A percentile compares a stretch with the other conserved stretches of the same genome.
phyloP scores from a whole-genome alignment of 2,888 invertebrate species.

The Athalia cordata region DNA sequence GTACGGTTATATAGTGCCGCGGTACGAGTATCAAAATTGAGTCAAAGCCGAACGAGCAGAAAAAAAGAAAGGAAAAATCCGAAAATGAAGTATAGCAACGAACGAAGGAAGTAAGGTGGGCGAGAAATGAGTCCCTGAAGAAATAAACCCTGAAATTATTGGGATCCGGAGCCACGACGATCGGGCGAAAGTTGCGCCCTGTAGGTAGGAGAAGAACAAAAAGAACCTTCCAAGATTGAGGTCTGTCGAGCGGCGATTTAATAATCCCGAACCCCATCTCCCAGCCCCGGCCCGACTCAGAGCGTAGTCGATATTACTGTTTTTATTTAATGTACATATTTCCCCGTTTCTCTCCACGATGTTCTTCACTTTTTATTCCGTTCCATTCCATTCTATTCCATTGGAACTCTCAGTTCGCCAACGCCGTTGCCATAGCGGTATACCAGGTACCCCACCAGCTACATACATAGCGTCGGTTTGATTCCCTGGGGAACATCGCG shows the following conservation, averaged over 20 bases:
- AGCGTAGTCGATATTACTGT: conserved; percentile 38
- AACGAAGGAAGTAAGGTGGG: background rate
- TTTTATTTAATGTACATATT: conserved; percentile 43
- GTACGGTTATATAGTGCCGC: background rate
- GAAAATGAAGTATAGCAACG: background rate
- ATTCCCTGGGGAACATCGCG: conserved; percentile 31
- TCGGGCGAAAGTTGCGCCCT: conserved; percentile 4
- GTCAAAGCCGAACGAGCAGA: conserved; percentile 12
- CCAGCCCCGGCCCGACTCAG: background rate
- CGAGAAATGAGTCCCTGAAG: conserved; percentile 28
- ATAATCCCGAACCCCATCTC: conserved; percentile 39
- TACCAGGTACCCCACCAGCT: background rate
- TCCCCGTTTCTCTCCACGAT: conserved; percentile 21
- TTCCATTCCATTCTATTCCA: background rate
- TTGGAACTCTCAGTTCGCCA: background rate
- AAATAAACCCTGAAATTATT: conserved; percentile 41
- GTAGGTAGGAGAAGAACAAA: conserved; percentile 4
- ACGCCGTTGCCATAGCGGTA: conserved; percentile 1
- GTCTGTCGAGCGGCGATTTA: conserved; percentile 40
- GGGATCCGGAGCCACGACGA: conserved; percentile 20
- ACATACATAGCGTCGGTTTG: background rate
- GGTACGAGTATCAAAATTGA: conserved; percentile 15
- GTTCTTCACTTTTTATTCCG: conserved; percentile 27
- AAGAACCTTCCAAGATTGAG: conserved; percentile 38
- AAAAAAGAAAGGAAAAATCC: background rate